Evolutionary conservation across 2,113 vertebrate species (phyloP).

Genomic region (Misgurnus anguillicaudatus): DNA sequence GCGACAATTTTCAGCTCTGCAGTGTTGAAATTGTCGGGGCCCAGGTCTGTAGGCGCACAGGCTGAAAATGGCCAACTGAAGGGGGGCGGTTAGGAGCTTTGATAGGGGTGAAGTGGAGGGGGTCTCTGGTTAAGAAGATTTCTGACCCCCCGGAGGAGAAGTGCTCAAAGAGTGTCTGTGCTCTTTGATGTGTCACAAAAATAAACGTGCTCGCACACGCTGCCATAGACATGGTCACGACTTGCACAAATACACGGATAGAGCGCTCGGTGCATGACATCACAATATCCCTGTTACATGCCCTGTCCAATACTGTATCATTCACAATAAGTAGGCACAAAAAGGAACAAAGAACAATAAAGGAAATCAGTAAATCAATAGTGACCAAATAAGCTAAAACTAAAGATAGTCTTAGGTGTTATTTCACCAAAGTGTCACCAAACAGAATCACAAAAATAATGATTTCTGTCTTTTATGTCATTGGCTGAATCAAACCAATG

Average conservation of each 20-base stretch:
- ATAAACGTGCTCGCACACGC: conserved; percentile 33
- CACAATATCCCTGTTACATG: neutral
- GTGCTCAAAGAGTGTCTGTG: conserved; percentile 1
- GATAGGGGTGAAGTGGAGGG: conserved; percentile 49
- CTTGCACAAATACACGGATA: conserved; percentile 2
- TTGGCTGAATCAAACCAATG: too few relatives aligned
- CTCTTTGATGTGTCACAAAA: conserved; percentile 53
- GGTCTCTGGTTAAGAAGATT: conserved; percentile 53
- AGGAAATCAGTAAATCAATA: conserved; percentile 17
- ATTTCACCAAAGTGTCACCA: neutral
- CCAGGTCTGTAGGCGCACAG: conserved; percentile 23
- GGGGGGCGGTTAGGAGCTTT: conserved; percentile 49
- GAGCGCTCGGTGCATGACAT: neutral
- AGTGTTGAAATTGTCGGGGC: conserved; percentile 40
- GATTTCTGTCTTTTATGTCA: too few relatives aligned
- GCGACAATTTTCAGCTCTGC: conserved; percentile 56
- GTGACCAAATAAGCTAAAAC: neutral
- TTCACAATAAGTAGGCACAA: neutral
- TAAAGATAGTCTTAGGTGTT: neutral
- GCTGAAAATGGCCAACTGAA: conserved; percentile 50
- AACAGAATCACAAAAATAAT: too few relatives aligned
- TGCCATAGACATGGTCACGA: conserved; percentile 36
- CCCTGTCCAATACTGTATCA: conserved; percentile 12
- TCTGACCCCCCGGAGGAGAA: conserved; percentile 44
- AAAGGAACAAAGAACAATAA: conserved; percentile 11